Evolutionary conservation across 2,113 vertebrate species (phyloP), one percentile per base, ranked within the genome.

Genomic region (Centropus unirufus): DNA sequence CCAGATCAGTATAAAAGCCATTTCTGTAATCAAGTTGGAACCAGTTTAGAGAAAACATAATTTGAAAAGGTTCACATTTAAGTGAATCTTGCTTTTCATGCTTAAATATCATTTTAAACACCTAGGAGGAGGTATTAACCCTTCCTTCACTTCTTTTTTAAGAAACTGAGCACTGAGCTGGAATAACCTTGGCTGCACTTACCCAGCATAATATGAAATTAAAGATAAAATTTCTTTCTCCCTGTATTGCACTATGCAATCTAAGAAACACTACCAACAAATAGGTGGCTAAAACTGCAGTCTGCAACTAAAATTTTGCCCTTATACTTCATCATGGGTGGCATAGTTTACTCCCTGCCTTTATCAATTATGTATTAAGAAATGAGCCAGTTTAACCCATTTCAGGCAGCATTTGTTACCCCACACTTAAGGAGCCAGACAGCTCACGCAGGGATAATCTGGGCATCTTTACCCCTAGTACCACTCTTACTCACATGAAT

Each of bases 21-120:
- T 90, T 93, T 93, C 90, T 92, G 57, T 90, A 93, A 95, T 94
- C 55, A 24, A 96, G 76, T 75, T 96, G 94, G 93, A 88, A 95
- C 69, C 40, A 80, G 83, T 88, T 95, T 89, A 96, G 74, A 95
- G 88, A 83, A 96, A 95, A 94, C 86, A 91, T 57, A 77, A 95
- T 96, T 95, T 92, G 68, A 93, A 95, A 95, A 96, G 94, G 73
- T 95, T 96, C 94, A 84, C 40, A 90, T 97, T 93, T 87, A 90
- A 95, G 93, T 86, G 64, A 90, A 88, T 74, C 75, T 89, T 90
- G 59, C 68, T 94, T 96, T 95, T 83, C 75, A 92, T 70, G 61
- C 47, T 95, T 32, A 88, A 93, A 93, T 96, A 36, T 88, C 75
- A 90, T 80, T 95, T 72, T 72, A 90, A 59, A 86, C 55, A 89